A percentile compares a stretch with the other conserved stretches of the same genome.
Conservation (phyloP, 23 tunicate species). For the Styela clava region DNA sequence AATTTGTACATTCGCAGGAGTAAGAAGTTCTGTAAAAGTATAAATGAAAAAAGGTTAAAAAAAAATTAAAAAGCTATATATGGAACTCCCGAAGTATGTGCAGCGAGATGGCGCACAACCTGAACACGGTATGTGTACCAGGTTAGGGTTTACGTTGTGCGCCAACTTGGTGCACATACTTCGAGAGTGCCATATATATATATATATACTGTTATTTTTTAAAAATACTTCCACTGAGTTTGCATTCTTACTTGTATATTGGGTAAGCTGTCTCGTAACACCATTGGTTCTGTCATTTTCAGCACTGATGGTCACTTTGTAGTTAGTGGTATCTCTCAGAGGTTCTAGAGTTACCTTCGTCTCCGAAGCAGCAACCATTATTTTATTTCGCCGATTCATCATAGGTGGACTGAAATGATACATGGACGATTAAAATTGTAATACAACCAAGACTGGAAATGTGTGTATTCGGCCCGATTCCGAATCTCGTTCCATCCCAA, state of each 20-base stretch:
- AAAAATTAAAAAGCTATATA: neutral
- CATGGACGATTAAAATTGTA: neutral
- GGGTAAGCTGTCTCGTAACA: constrained; percentile 31
- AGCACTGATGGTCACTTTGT: constrained; percentile 57
- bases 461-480: no score
- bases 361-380: constrained; percentile 27
- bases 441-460: neutral
- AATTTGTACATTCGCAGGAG: constrained; percentile 48
- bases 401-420: constrained; percentile 45
- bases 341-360: constrained; percentile 31
- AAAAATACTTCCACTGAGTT: neutral
- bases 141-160: no score
- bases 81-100: no score
- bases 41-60: neutral
- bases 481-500: no score
- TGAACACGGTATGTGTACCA: no score
- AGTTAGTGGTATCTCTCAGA: constrained; percentile 58
- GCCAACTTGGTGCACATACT: no score
- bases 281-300: constrained; percentile 56
- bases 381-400: constrained; percentile 6
- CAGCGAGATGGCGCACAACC: no score
- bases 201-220: no score
- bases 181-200: no score
- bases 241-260: constrained; percentile 60
- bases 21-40: constrained; percentile 50